Percentiles rank a stretch among this genome's conserved stretches.
phyloP scores from a whole-genome alignment of 2,113 vertebrate species.

The human region DNA sequence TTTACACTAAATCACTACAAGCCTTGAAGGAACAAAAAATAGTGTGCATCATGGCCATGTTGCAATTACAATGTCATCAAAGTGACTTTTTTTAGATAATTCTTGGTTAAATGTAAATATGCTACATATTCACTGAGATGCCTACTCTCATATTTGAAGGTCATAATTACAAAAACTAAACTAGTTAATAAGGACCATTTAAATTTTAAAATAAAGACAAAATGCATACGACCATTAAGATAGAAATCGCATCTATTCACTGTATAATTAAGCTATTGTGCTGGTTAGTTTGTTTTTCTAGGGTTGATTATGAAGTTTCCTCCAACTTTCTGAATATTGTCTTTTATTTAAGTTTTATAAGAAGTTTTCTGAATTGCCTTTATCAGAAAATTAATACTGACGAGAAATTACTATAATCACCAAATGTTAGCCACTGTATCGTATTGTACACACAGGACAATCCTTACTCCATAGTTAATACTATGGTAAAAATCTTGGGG shows the following conservation, averaged over 20 bases:
- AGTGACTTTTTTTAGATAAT: background rate
- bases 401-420: background rate
- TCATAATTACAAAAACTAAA: background rate
- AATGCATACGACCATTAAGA: background rate
- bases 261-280: background rate
- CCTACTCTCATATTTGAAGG: background rate
- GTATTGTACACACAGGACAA: background rate
- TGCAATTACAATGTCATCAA: background rate
- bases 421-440: background rate
- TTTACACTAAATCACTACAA: background rate
- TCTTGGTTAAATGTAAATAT: background rate
- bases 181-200: background rate
- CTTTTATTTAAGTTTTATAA: background rate
- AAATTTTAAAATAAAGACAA: constrained; percentile 1
- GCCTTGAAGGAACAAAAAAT: background rate
- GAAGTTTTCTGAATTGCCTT: background rate
- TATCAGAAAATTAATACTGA: background rate
- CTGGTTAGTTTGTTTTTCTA: background rate
- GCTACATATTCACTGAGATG: background rate
- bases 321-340: background rate
- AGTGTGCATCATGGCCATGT: background rate
- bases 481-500: background rate
- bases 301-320: background rate
- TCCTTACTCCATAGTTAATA: background rate
- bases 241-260: background rate